Evolutionary conservation across 2,797 vertebrate species (phyloP).

Genomic region (Thaleichthys pacificus): DNA sequence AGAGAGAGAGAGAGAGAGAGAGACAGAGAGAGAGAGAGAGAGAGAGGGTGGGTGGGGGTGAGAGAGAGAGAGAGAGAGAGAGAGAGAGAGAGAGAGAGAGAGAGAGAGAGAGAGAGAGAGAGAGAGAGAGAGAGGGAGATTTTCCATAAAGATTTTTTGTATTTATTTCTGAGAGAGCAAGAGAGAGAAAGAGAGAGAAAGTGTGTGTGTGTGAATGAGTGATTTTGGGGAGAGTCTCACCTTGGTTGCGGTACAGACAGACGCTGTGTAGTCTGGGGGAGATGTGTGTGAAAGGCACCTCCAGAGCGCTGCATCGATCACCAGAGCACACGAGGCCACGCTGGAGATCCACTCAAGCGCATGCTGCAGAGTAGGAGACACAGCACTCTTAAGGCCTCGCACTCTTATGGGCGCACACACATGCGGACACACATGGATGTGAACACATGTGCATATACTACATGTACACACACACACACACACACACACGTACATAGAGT

Average conservation of each 20-base stretch:
- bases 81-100: neutral
- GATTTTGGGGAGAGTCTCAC: conserved; percentile 28
- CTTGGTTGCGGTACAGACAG: neutral
- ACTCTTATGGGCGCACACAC: neutral
- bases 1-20: neutral
- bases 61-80: too few species aligned
- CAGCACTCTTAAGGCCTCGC: conserved; percentile 19
- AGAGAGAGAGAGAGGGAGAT: neutral
- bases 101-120: neutral
- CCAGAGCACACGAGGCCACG: conserved; percentile 59
- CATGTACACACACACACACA: too few species aligned
- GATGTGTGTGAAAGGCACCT: conserved; percentile 61
- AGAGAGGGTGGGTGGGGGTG: too few species aligned
- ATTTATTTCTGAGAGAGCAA: neutral
- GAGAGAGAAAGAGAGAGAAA: neutral
- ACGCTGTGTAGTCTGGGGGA: neutral
- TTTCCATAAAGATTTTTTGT: too few species aligned
- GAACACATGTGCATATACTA: too few species aligned
- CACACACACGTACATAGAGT: neutral
- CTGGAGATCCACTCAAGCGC: conserved; percentile 48
- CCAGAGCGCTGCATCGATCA: conserved; percentile 64
- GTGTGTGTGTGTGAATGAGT: neutral
- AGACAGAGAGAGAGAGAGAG: neutral
- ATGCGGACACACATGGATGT: neutral
- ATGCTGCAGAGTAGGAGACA: conserved; percentile 42